Base-by-base conservation (phyloP, 37 sponge, comb jelly and placozoan genomes). In the Crambe crambe region DNA sequence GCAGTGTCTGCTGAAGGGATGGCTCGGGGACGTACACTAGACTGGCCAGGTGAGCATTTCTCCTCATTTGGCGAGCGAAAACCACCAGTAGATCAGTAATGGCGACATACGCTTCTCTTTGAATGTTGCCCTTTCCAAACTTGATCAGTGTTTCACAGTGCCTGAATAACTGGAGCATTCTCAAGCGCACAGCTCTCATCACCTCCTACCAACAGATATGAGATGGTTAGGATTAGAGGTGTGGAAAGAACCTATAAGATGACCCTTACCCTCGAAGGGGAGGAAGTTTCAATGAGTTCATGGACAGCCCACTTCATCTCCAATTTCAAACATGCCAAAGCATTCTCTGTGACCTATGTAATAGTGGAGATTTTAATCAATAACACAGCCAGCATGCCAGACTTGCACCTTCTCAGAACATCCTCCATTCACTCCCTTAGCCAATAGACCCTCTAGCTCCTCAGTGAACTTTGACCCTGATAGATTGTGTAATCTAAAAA, bases 11-110 rank as follows among this genome's bases (percentile, higher is more conserved):
- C 65, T 89, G 90, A 0, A 89, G 76, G 38, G 42, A 26, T 12
- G 43, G 29, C 42, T 75, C 70, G 23, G 90, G 90, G 17, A 70
- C 37, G 42, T 84, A 80, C 9, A 80, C 85, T 70, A 89, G 58
- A 42, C 72, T 36, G 3, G 77, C 84, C 59, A 80, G 81, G 36
- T 72, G 73, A 26, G 75, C 43, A 31, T 41, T 80, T 47, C 75
- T 80, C 51, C 76, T 75, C 17, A 95, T 75, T 59, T 89, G 87
- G 12, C 74, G 79, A 40, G 89, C 83, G 67, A 88, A 91, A 63
- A 95, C 73, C 5, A 95, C 72, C 51, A 95, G 76, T 34, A 89
- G 73, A 68, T 95, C 96, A 73, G 86, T 77, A 18, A 93, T 62
- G 30, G 75, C 84, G 37, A 87, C 72, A 58, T 72, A 90, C 20